Percentiles rank a stretch among this genome's conserved stretches.
Conservation (phyloP, 2,113 vertebrate species). For the Atherinomorus stipes region DNA sequence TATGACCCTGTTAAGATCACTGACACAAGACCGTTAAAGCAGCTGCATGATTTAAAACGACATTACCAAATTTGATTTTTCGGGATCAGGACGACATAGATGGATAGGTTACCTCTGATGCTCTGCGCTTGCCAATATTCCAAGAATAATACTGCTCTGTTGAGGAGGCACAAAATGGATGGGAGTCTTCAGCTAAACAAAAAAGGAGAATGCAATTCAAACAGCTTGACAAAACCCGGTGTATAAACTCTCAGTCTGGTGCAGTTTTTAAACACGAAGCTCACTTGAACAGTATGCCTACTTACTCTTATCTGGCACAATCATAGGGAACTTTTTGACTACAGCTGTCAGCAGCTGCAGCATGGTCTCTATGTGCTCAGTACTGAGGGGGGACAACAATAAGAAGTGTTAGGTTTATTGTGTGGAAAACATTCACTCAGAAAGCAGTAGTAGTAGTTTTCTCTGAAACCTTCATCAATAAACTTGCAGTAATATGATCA, state of each 20-base stretch:
- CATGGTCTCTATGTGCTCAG: slow-evolving; percentile 93
- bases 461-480: background rate
- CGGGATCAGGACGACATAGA: background rate
- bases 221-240: background rate
- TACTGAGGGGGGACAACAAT: slow-evolving; percentile 76
- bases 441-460: background rate
- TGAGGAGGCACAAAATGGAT: slow-evolving; percentile 92
- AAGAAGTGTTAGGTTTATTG: background rate
- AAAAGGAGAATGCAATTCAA: slow-evolving; percentile 23
- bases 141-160: slow-evolving; percentile 95
- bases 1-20: background rate
- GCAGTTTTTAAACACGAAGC: background rate
- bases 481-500: background rate
- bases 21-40: background rate
- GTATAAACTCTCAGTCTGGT: background rate
- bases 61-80: background rate
- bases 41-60: slow-evolving; percentile 6
- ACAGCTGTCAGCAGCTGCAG: slow-evolving; percentile 94
- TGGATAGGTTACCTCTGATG: slow-evolving; percentile 88
- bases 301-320: slow-evolving; percentile 94
- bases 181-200: slow-evolving; percentile 87
- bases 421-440: background rate
- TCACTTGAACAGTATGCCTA: background rate
- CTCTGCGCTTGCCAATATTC: slow-evolving; percentile 98
- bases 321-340: slow-evolving; percentile 95